phyloP scores from a whole-genome alignment of 2,797 vertebrate genomes.

The Lacerta bilineata region DNA sequence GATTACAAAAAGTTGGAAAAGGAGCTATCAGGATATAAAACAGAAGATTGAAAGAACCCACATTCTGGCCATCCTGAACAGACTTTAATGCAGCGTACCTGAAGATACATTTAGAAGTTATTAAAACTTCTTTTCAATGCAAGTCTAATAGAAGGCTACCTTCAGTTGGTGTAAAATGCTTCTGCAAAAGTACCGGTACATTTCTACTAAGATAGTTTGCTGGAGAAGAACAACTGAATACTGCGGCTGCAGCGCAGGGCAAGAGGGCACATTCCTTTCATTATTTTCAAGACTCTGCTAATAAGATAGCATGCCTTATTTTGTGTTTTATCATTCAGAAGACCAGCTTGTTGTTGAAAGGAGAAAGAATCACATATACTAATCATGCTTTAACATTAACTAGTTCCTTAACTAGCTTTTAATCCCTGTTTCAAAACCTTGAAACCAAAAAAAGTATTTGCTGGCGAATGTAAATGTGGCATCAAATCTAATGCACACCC shows the following conservation, averaged over 20 bases:
- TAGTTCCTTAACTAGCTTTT: background rate
- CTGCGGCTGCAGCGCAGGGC: background rate
- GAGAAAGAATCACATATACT: too few relatives aligned
- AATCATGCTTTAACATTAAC: background rate
- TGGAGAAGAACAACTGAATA: background rate
- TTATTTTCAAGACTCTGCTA: background rate
- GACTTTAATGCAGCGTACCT: background rate
- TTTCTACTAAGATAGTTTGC: too few relatives aligned
- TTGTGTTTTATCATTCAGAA: background rate
- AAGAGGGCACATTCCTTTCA: background rate
- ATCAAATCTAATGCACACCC: too few relatives aligned
- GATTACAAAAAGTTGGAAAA: background rate
- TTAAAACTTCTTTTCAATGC: background rate
- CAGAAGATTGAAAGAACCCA: conserved; percentile 59
- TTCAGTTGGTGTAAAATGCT: background rate
- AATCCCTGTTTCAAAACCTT: background rate
- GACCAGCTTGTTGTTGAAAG: background rate
- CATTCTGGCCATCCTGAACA: conserved; percentile 55
- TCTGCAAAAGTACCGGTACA: background rate
- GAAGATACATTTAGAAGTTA: background rate
- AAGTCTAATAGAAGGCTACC: background rate
- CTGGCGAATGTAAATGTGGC: too few relatives aligned
- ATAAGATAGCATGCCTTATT: background rate
- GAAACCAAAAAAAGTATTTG: too few relatives aligned
- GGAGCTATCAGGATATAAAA: background rate